These are phyloP conservation scores for Reticulitermes speratus DNA, from an alignment of 1,140 invertebrate species.

Conservation along the genomic window DNA sequence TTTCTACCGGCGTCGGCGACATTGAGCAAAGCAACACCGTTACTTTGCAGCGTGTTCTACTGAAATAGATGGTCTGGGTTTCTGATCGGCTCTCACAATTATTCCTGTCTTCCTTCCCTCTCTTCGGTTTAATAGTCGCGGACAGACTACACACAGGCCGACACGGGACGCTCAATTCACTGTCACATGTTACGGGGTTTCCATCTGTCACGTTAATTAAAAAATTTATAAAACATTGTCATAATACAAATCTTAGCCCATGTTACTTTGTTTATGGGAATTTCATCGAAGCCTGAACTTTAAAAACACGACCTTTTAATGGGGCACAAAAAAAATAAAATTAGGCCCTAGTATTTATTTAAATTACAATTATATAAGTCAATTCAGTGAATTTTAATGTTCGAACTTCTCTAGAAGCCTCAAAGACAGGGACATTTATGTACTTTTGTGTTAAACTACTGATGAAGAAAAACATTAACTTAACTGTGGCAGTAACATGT, in stretches of 20 bases:
- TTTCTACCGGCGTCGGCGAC: not conserved
- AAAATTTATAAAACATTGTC: not conserved
- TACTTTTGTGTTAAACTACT: too few species aligned
- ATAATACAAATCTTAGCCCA: not conserved
- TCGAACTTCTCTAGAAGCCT: too few species aligned
- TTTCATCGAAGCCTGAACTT: not conserved
- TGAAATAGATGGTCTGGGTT: not conserved
- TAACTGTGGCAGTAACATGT: too few species aligned
- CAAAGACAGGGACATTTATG: too few species aligned
- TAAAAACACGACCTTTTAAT: not conserved
- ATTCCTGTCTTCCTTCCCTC: not conserved
- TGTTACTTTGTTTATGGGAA: not conserved
- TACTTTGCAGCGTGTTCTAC: not conserved
- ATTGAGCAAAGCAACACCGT: not conserved
- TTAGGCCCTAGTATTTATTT: too few species aligned
- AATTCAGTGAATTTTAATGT: too few species aligned
- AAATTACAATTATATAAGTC: too few species aligned
- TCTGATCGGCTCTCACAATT: conserved; percentile 6
- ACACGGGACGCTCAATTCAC: not conserved
- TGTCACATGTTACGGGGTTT: not conserved
- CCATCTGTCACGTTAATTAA: not conserved
- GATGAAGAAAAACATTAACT: too few species aligned
- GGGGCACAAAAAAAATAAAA: too few species aligned
- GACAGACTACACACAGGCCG: not conserved
- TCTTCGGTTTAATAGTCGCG: not conserved